These are phyloP conservation scores for Centropus unirufus DNA, from an alignment of 2,113 vertebrate genomes.

Conservation along the genomic window DNA sequence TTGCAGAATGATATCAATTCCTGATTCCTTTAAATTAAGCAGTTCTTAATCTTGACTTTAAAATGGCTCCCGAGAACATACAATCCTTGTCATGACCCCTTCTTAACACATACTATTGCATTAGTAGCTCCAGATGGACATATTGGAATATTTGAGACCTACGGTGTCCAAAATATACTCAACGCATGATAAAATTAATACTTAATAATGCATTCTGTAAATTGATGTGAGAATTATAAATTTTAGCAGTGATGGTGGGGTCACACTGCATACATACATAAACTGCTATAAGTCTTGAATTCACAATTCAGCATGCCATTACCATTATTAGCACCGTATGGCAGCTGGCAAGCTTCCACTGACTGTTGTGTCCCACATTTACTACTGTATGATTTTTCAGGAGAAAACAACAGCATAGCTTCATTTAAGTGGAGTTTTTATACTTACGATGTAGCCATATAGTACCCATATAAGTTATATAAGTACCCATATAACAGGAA, in stretches of 20 bases:
- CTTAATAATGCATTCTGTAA: background rate
- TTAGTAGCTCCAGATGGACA: background rate
- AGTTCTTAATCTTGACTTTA: background rate
- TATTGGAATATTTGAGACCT: background rate
- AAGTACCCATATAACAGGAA: background rate
- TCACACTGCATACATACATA: background rate
- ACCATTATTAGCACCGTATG: background rate
- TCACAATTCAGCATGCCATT: background rate
- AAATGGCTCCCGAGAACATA: background rate
- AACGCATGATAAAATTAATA: background rate
- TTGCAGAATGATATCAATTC: background rate
- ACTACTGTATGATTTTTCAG: background rate
- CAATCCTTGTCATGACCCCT: background rate
- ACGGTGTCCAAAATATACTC: background rate
- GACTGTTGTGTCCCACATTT: background rate
- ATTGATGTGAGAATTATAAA: background rate
- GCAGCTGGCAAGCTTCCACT: slow-evolving; percentile 21
- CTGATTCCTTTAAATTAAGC: background rate
- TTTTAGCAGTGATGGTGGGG: background rate
- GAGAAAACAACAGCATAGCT: background rate
- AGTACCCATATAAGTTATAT: background rate
- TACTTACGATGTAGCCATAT: accelerated
- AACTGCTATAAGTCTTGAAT: background rate
- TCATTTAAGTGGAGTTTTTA: background rate
- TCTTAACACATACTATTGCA: background rate